Base-by-base conservation (phyloP, 2,797 vertebrate species). In the Alcedo atthis region DNA sequence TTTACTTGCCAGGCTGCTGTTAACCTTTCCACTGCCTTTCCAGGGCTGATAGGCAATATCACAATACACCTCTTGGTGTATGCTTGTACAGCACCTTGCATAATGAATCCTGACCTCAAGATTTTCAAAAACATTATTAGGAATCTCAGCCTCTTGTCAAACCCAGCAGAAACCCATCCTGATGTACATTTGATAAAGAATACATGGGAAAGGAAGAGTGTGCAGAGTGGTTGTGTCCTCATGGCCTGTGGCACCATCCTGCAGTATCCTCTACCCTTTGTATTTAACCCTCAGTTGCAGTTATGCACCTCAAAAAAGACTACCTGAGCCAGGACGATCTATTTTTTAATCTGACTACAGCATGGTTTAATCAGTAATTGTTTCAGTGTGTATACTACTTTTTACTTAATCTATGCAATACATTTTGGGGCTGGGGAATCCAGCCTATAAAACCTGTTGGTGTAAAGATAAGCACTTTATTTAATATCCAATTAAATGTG, bases 401-500 rank as follows among this genome's bases (percentile, higher is more conserved):
- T 91, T 95, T 96, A 95, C 73, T 97, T 96, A 97, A 97, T 97
- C 95, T 96, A 64, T 92, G 78, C 96, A 97, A 95, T 92, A 90
- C 81, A 94, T 92, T 86, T 92, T 25, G 55, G 11, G 48, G 55
- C 15, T 28, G 30, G 53, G 51, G 53, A 28, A 91, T 87, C 53
- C 76, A 79, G 89, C 76, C 95, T 95, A 94, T 95, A 96, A 98
- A 97, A 97, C 93, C 96, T 98, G 96, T 97, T 97, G 97, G 97
- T 97, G 95, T 96, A 97, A 97, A 98, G 97, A 98, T 98, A 98
- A 98, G 97, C 96, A 97, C 96, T 97, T 98, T 98, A 98, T 97
- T 98, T 97, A 97, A 98, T 97, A 97, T 95, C 97, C 97, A 98
- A 98, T 98, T 98, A 98, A 98, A 97, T 95, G 95, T 91, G 94